Conservation (phyloP, 2,797 vertebrate species). For the Varecia variegata region DNA sequence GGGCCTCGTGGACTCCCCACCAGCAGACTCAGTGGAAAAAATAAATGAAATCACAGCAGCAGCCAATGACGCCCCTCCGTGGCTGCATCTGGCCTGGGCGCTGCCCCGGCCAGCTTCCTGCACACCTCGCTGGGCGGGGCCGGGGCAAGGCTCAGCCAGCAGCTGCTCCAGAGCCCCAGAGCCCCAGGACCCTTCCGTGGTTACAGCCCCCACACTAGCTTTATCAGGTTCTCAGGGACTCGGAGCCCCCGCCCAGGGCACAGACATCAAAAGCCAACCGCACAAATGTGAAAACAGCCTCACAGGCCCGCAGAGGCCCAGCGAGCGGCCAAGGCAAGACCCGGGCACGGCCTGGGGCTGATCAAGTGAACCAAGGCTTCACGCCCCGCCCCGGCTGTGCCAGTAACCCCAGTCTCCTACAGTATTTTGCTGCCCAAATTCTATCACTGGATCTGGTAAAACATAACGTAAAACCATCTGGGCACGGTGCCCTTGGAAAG, state of each 20-base stretch:
- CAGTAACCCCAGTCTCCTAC: neutral
- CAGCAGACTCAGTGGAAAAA: neutral
- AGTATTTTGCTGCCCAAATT: neutral
- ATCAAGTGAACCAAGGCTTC: neutral
- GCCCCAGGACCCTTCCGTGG: neutral
- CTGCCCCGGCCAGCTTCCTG: rapidly evolving
- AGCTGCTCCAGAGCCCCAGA: neutral
- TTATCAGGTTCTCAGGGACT: no score
- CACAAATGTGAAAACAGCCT: no score
- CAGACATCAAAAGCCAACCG: neutral
- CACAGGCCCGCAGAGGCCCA: no score
- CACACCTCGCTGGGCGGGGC: neutral
- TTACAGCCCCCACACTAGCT: neutral
- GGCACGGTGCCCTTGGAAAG: neutral
- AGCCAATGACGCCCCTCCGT: rapidly evolving
- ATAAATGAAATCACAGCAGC: no score
- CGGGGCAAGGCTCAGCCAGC: neutral
- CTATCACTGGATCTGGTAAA: neutral
- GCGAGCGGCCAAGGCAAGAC: neutral
- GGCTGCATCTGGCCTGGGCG: neutral
- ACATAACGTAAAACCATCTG: neutral
- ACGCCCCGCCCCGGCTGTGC: rapidly evolving
- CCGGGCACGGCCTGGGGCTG: rapidly evolving
- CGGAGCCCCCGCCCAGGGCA: neutral
- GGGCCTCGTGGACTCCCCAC: neutral